Base-by-base conservation (phyloP, 2,113 vertebrate genomes). In the Oxygymnocypris stewartii region DNA sequence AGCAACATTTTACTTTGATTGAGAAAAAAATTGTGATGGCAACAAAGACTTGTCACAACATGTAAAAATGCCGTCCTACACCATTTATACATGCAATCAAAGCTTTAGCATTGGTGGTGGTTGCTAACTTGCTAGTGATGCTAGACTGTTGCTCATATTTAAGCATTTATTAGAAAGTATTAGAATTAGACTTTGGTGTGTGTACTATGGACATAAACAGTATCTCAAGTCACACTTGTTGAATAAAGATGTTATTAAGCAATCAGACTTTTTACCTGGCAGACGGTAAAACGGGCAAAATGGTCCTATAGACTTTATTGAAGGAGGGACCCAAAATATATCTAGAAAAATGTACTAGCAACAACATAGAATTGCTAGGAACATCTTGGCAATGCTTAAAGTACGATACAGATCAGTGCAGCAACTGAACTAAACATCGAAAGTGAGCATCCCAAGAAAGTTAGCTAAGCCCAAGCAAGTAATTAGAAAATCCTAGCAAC, bases 1-100 rank as follows among this genome's bases (percentile, higher is more conserved):
- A 87, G 93, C 91, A 91, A 92, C 73, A 93, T 93, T 93, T 91
- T 37, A 91, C 91, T 96, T 95, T 95, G 94, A 96, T 96, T 87
- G 13, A 74, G 86, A 87, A 88, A 92, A 31, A 95, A 95, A 97
- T 95, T 96, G 96, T 96, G 94, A 93, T 92, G 93, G 89, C 89
- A 89, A 85, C 94, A 94, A 93, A 93, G 92, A 88, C 88, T 93
- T 94, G 93, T 94, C 93, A 94, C 93, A 92, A 91, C 92, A 91
- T 93, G 94, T 94, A 82, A 31, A 82, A 74, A 93, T 94, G 93
- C 94, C 93, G 94, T 88, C 88, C 10, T 25, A 71, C 47, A 47
- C 86, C 91, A 91, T 20, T 2, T 82, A 25, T 49, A n/a, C 47
- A 7, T 35, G 65, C 35, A 71, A 71, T 73, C 44, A 10, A 47